Percentiles rank a stretch among this genome's conserved stretches.
Evolutionary conservation across 2,888 invertebrate species (phyloP).

Genomic region (Leistus spinibarbis): DNA sequence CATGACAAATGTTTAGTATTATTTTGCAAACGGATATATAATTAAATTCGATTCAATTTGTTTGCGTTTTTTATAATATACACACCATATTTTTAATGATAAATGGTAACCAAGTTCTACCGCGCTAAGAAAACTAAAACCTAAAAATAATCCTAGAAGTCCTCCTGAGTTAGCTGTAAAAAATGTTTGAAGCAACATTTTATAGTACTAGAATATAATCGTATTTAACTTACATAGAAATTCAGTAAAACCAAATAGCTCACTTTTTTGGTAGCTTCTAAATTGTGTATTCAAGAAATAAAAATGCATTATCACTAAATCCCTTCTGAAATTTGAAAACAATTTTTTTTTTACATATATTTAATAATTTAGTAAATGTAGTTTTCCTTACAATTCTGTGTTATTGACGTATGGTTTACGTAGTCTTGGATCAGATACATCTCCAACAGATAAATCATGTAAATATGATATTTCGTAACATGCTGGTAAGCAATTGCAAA

Average conservation of each 20-base stretch:
- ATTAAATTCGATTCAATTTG: constrained; percentile 9
- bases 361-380: background rate
- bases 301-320: constrained; percentile 75
- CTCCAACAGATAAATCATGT: constrained; percentile 63
- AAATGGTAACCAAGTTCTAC: constrained; percentile 78
- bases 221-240: constrained; percentile 72
- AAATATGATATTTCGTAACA: constrained; percentile 74
- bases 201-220: background rate
- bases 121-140: constrained; percentile 81
- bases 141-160: constrained; percentile 80
- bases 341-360: background rate
- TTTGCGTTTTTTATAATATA: constrained; percentile 16
- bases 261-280: constrained; percentile 74
- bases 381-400: constrained; percentile 6
- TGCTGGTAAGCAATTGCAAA: constrained; percentile 67
- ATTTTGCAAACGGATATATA: constrained; percentile 32
- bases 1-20: too few relatives aligned
- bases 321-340: constrained; percentile 59
- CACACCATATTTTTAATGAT: constrained; percentile 56
- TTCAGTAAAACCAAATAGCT: constrained; percentile 82
- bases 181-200: constrained; percentile 18
- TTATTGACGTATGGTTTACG: constrained; percentile 15
- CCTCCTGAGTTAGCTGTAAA: constrained; percentile 82
- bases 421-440: constrained; percentile 26
- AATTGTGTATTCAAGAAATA: constrained; percentile 75